Conservation (phyloP, 2,797 vertebrate species). For the Netta rufina region DNA sequence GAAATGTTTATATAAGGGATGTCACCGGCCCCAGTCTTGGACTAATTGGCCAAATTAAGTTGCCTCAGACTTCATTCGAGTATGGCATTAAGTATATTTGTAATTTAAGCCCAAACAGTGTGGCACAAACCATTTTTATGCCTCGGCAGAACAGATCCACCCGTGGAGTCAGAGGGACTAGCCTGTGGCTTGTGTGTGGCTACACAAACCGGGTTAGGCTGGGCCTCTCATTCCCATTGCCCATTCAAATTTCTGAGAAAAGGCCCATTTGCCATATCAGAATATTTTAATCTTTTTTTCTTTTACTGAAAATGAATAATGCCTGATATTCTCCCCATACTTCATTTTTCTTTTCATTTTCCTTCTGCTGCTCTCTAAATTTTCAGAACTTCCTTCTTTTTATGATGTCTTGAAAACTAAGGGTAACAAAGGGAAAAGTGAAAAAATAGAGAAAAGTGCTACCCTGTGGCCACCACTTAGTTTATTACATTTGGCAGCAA, state of each 20-base stretch:
- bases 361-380: not conserved
- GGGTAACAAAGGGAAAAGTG: not conserved
- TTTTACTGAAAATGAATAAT: not conserved
- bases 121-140: not conserved
- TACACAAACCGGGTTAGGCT: not conserved
- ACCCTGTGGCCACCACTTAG: not conserved
- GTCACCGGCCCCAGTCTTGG: not conserved
- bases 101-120: not conserved
- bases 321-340: not conserved
- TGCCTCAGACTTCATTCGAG: not conserved
- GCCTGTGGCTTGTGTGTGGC: not conserved
- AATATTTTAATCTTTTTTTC: not conserved
- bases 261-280: not conserved
- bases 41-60: not conserved
- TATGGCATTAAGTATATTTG: not conserved
- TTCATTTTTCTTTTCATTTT: not conserved
- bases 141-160: not conserved
- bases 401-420: slow-evolving; percentile 38
- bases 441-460: not conserved
- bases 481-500: slow-evolving; percentile 47
- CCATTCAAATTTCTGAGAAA: not conserved
- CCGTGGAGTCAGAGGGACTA: not conserved
- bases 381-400: slow-evolving; percentile 28
- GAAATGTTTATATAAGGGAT: not conserved
- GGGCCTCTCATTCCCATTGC: not conserved